These are phyloP conservation scores for Parthenolecanium corni DNA, from an alignment of 2,888 invertebrate species.

Conservation along the genomic window DNA sequence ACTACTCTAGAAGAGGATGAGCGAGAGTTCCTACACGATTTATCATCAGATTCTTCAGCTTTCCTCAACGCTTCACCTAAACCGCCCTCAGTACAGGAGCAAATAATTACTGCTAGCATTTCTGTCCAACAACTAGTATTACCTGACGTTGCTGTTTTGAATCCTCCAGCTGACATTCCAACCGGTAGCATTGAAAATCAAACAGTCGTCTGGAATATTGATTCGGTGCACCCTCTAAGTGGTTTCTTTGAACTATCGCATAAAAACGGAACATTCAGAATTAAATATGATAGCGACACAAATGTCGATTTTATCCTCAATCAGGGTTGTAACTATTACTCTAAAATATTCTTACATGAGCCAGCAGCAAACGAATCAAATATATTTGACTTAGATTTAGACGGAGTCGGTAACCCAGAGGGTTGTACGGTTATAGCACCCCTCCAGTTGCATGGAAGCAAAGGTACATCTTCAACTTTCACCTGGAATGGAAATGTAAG, in stretches of 20 bases:
- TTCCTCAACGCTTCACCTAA: too few species aligned
- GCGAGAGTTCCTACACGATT: too few species aligned
- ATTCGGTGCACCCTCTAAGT: neutral
- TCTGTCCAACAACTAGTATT: neutral
- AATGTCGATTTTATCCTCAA: neutral
- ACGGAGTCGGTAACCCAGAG: neutral
- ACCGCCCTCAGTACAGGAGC: too few species aligned
- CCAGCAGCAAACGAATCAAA: neutral
- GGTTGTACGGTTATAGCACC: conserved; percentile 13
- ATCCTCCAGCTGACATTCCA: neutral
- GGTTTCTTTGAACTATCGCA: neutral
- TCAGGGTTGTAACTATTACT: conserved; percentile 6
- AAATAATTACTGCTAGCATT: too few species aligned
- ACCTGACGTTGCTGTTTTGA: too few species aligned
- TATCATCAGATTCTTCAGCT: too few species aligned
- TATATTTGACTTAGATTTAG: neutral
- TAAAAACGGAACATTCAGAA: neutral
- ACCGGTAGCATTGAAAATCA: neutral
- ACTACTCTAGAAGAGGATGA: too few species aligned
- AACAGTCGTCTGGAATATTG: neutral
- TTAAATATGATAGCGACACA: neutral
- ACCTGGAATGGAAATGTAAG: conserved; percentile 8
- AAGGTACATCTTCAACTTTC: neutral
- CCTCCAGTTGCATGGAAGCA: neutral
- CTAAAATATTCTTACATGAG: neutral